Base-by-base conservation (phyloP, 2,888 invertebrate genomes). In the Thereva unica region DNA sequence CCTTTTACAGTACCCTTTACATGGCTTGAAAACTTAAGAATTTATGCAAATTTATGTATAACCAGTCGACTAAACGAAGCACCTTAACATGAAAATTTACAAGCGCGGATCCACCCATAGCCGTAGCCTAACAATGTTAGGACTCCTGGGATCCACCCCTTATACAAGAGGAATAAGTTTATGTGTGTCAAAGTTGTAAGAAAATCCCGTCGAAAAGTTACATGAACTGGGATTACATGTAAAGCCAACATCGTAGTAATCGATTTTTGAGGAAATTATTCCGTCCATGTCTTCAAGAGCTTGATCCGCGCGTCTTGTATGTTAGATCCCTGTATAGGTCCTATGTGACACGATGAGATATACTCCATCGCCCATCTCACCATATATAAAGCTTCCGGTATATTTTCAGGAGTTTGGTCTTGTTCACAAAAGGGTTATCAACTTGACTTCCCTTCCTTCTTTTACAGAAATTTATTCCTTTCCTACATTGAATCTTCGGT, bases 11-110 rank as follows among this genome's bases (percentile, higher is more conserved):
- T 49, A 12, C 50, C 38, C 61, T 50, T 41, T 61, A 50, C 50
- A 50, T 50, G 40, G 49, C 40, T 50, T 50, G 37, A 12, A 49
- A 61, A 50, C 50, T 64, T 64, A 42, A 40, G 12, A 64, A 64
- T 64, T 64, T 64, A 64, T 64, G 64, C 64, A 64, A 64, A 64
- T 64, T 64, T 64, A 64, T 64, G 64, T 53, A 64, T 52, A 64
- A 53, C 64, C 50, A 64, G 64, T 64, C 53, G 42, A 44, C 64
- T 64, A 64, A 64, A 64, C 41, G 64, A 52, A 40, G 64, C 64
- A 64, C 64, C 64, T 64, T 53, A 56, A 64, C 64, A 64, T 44
- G 53, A 53, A 64, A 64, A 53, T 42, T 53, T 64, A 53, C 64
- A 55, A 44, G 40, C 61, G 23, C 40, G 50, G 23, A 56, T 42